phyloP scores from a whole-genome alignment of 2,797 vertebrate species.

The Alosa sapidissima region DNA sequence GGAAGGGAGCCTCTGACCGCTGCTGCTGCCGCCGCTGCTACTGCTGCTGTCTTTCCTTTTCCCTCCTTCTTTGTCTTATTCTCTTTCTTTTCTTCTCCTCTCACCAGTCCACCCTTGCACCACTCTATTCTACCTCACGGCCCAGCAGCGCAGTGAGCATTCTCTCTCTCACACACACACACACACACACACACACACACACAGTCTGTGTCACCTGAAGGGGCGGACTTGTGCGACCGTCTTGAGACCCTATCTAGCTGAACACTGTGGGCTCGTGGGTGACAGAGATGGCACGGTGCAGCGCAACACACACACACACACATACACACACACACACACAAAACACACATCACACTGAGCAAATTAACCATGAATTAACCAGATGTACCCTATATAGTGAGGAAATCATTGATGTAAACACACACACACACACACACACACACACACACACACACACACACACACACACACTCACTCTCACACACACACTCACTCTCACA shows the following conservation, averaged over 20 bases:
- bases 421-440: not conserved
- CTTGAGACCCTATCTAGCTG: not conserved
- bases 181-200: conserved; percentile 37
- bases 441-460: no score
- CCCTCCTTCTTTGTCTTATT: not conserved
- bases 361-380: conserved; percentile 10
- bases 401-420: conserved; percentile 1
- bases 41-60: conserved; percentile 1
- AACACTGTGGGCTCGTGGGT: not conserved
- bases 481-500: not conserved
- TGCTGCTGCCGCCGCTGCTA: no score
- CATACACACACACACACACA: not conserved
- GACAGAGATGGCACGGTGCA: not conserved
- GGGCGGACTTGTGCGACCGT: not conserved
- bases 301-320: not conserved
- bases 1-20: conserved; percentile 9
- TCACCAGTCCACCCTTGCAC: not conserved
- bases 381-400: conserved; percentile 1
- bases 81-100: not conserved
- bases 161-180: not conserved
- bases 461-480: not conserved
- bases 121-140: not conserved
- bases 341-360: not conserved
- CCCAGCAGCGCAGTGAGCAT: not conserved
- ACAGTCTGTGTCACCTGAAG: not conserved